Evolutionary conservation across 2,797 vertebrate species (phyloP).

Genomic region (Aeoliscus strigatus): DNA sequence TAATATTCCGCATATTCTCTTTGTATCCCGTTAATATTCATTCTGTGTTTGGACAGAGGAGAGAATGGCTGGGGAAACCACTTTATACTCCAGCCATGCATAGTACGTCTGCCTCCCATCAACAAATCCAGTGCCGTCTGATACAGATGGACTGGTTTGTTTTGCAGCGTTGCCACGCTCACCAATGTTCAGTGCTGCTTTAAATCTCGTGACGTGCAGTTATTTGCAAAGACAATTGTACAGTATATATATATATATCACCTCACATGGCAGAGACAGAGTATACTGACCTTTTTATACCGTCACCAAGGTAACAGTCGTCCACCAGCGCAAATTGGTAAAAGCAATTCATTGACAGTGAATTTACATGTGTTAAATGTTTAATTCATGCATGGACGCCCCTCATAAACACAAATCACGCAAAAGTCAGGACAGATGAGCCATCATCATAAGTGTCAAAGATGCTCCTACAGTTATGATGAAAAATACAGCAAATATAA

Average conservation of each 20-base stretch:
- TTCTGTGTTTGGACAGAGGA: neutral
- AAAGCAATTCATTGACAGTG: slow-evolving; percentile 26
- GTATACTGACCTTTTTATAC: slow-evolving; percentile 54
- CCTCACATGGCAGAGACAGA: slow-evolving; percentile 3
- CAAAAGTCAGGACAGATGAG: slow-evolving; percentile 45
- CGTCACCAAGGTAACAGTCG: slow-evolving; percentile 67
- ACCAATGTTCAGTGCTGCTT: slow-evolving; percentile 16
- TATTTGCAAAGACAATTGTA: slow-evolving; percentile 14
- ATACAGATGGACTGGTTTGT: slow-evolving; percentile 8
- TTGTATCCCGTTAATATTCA: slow-evolving; percentile 12
- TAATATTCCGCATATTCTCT: neutral
- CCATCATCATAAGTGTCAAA: slow-evolving; percentile 27
- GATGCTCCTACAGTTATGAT: neutral
- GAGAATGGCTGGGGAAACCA: neutral
- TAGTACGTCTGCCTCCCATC: slow-evolving; percentile 3
- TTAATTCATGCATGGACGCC: slow-evolving; percentile 38
- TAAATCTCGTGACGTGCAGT: slow-evolving; percentile 16
- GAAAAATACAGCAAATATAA: neutral
- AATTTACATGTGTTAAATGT: slow-evolving; percentile 55
- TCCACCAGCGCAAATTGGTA: slow-evolving; percentile 26
- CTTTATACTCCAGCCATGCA: slow-evolving; percentile 18
- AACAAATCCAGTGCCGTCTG: slow-evolving; percentile 6
- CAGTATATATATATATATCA: slow-evolving; percentile 13
- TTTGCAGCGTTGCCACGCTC: slow-evolving; percentile 24
- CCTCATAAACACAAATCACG: slow-evolving; percentile 56